phyloP scores from a whole-genome alignment of 1,140 invertebrate species.

The Drosophila bocqueti region DNA sequence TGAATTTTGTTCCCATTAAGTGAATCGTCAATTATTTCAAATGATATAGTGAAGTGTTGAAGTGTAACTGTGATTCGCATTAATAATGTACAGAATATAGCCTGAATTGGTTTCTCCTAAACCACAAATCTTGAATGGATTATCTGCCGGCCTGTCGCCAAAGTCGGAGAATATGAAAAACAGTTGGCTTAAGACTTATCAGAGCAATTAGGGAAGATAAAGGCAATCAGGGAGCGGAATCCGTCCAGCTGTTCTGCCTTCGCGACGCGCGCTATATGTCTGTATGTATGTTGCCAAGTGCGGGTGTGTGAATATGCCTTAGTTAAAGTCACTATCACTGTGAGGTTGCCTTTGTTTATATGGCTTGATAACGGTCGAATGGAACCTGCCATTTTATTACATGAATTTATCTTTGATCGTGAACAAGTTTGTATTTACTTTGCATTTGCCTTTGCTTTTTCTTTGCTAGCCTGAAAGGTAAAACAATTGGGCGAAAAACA shows the following conservation, averaged over 20 bases:
- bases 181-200: constrained; percentile 22
- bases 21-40: no score
- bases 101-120: background rate
- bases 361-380: constrained; percentile 27
- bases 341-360: constrained; percentile 47
- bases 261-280: background rate
- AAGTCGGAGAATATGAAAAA: constrained; percentile 4
- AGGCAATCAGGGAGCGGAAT: constrained; percentile 37
- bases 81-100: background rate
- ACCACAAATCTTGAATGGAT: constrained; percentile 9
- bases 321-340: constrained; percentile 51
- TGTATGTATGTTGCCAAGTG: constrained; percentile 7
- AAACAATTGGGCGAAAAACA: background rate
- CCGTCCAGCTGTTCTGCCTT: constrained; percentile 7
- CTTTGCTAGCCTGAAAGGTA: background rate
- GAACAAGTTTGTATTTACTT: background rate
- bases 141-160: constrained; percentile 13
- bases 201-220: constrained; percentile 24
- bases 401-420: constrained; percentile 39
- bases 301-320: constrained; percentile 12
- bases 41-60: background rate
- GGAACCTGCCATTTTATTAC: constrained; percentile 53
- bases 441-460: background rate
- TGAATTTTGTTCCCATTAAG: background rate
- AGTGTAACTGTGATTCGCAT: background rate